Percentiles rank a stretch among this genome's conserved stretches.
Evolutionary conservation across 2,797 vertebrate species (phyloP).

Genomic region (Channallabes apus): DNA sequence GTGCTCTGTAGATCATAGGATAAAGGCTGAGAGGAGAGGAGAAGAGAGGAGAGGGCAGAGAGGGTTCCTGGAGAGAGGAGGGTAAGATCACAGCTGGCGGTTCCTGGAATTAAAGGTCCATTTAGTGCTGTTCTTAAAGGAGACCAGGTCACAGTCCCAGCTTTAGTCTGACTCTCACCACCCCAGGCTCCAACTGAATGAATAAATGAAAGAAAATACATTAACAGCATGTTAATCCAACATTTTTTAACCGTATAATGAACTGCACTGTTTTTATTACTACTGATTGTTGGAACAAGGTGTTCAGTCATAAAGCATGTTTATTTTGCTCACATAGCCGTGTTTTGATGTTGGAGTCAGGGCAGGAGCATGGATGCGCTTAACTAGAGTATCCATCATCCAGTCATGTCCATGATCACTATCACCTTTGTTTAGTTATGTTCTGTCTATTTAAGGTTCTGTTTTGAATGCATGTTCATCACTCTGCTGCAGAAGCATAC

Average conservation of each 20-base stretch:
- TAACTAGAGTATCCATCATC: no score
- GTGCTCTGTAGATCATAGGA: constrained; percentile 44
- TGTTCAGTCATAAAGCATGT: background rate
- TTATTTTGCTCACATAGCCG: background rate
- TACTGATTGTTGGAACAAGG: background rate
- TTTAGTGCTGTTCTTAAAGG: constrained; percentile 37
- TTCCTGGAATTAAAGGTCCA: constrained; percentile 36
- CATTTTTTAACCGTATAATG: background rate
- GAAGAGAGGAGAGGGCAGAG: constrained; percentile 28
- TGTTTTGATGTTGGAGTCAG: background rate
- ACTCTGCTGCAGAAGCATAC: no score
- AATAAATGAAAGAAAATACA: constrained; percentile 12
- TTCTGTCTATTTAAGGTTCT: no score
- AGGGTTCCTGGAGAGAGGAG: constrained; percentile 44
- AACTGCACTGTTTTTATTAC: background rate
- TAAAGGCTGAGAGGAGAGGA: constrained; percentile 28
- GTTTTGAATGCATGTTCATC: no score
- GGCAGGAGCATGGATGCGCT: no score
- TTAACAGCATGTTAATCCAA: background rate
- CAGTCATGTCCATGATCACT: no score
- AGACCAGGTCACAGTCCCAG: constrained; percentile 46
- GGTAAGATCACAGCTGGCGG: constrained; percentile 45
- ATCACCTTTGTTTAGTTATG: no score
- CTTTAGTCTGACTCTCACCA: constrained; percentile 52
- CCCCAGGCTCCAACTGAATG: constrained; percentile 46